phyloP scores from a whole-genome alignment of 2,797 vertebrate genomes.

The Tachyglossus aculeatus region DNA sequence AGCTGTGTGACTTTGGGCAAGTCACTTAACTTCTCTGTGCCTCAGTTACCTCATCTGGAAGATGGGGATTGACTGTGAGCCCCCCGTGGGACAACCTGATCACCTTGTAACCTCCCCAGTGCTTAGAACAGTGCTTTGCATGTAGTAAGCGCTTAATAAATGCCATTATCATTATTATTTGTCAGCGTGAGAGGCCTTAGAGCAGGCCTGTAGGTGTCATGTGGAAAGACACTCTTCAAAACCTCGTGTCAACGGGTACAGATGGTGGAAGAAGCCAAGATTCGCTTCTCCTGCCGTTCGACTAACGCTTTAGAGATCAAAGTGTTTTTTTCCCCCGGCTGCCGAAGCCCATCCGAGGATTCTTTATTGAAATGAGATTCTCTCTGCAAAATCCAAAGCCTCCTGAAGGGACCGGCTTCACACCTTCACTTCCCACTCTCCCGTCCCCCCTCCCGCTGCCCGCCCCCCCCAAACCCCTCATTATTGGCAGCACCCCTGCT shows the following conservation, averaged over 20 bases:
- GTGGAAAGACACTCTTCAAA: slow-evolving; percentile 15
- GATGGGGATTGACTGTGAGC: too few relatives aligned
- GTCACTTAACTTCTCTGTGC: too few relatives aligned
- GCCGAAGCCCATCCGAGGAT: not conserved
- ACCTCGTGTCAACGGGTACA: slow-evolving; percentile 34
- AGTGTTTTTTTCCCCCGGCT: slow-evolving; percentile 38
- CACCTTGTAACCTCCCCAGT: too few relatives aligned
- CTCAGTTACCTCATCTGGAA: too few relatives aligned
- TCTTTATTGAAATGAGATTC: too few relatives aligned
- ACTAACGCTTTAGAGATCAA: slow-evolving; percentile 46
- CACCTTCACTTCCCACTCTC: not conserved
- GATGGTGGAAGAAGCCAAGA: slow-evolving; percentile 40
- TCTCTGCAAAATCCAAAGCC: not conserved
- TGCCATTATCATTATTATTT: too few relatives aligned
- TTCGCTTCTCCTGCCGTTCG: slow-evolving; percentile 47
- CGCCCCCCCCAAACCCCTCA: not conserved
- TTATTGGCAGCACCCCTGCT: not conserved
- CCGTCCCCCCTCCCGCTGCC: not conserved
- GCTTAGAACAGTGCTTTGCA: too few relatives aligned
- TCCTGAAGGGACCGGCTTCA: not conserved
- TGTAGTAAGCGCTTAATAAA: too few relatives aligned
- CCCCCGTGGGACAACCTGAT: too few relatives aligned
- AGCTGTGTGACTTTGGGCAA: too few relatives aligned
- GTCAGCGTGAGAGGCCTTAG: not conserved
- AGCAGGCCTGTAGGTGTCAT: not conserved